A percentile compares a stretch with the other conserved stretches of the same genome.
phyloP scores from a whole-genome alignment of 2,888 invertebrate species.

The Polyploca ridens region DNA sequence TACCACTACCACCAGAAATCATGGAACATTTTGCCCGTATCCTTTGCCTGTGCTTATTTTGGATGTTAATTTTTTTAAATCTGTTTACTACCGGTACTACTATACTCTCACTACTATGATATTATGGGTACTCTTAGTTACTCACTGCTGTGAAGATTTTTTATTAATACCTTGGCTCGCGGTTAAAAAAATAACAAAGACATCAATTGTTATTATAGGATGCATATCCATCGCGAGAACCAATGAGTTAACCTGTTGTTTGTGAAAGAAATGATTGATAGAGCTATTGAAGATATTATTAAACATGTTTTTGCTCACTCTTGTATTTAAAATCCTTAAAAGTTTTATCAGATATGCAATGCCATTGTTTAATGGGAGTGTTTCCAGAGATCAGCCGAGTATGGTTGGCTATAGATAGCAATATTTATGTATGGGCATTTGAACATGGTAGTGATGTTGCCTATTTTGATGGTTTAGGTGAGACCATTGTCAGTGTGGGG shows the following conservation, averaged over 20 bases:
- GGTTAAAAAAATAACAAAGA: too few relatives aligned
- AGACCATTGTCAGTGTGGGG: slow-evolving; percentile 97
- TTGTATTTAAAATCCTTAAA: neutral
- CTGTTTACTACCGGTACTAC: too few relatives aligned
- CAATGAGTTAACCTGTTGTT: too few relatives aligned
- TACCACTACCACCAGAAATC: slow-evolving; percentile 96
- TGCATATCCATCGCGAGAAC: too few relatives aligned
- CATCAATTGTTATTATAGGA: too few relatives aligned
- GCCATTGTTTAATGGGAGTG: slow-evolving; percentile 98
- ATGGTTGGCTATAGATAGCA: slow-evolving; percentile 98
- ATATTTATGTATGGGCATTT: slow-evolving; percentile 99
- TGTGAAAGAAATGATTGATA: too few relatives aligned
- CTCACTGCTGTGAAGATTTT: neutral
- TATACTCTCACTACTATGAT: too few relatives aligned
- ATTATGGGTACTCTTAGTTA: too few relatives aligned
- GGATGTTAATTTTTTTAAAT: too few relatives aligned
- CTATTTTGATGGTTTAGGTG: slow-evolving; percentile 97
- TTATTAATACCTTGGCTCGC: too few relatives aligned
- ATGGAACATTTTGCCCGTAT: slow-evolving; percentile 98
- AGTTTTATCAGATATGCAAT: slow-evolving; percentile 91
- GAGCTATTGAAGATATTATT: too few relatives aligned
- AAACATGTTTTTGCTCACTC: neutral
- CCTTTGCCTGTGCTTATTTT: slow-evolving; percentile 79
- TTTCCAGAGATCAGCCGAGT: slow-evolving; percentile 98
- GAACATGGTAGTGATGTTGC: slow-evolving; percentile 97